Evolutionary conservation across 2,797 vertebrate genomes (phyloP).

Genomic region (Enteromius trimaculatus): DNA sequence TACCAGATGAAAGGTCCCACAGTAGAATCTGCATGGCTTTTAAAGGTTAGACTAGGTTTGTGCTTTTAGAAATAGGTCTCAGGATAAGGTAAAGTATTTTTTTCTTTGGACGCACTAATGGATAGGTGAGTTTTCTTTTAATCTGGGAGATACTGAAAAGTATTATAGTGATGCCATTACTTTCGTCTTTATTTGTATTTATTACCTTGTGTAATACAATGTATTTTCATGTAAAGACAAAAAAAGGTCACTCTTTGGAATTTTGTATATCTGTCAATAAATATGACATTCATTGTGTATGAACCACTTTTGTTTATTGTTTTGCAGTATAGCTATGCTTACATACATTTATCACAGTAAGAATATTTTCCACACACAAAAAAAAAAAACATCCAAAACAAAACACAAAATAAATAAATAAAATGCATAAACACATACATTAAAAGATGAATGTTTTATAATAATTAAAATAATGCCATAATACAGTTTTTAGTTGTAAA

Average conservation of each 20-base stretch:
- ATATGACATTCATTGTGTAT: conserved; percentile 67
- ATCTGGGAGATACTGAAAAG: conserved; percentile 50
- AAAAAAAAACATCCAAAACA: too few species aligned
- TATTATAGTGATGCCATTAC: conserved; percentile 73
- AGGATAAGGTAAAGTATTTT: conserved; percentile 19
- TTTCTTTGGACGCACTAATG: conserved; percentile 67
- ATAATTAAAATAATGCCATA: neutral
- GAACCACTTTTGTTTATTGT: conserved; percentile 12
- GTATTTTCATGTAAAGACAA: conserved; percentile 88
- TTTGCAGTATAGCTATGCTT: neutral
- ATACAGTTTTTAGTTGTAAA: neutral
- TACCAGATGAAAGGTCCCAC: conserved; percentile 73
- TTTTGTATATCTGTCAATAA: conserved; percentile 65
- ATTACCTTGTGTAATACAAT: conserved; percentile 86
- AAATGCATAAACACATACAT: too few species aligned
- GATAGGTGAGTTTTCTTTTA: conserved; percentile 54
- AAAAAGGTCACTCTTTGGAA: conserved; percentile 58
- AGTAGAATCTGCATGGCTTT: conserved; percentile 84
- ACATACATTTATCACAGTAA: neutral
- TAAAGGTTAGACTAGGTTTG: conserved; percentile 80
- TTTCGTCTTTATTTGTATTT: conserved; percentile 83
- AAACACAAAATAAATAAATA: too few species aligned
- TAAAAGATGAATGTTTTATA: neutral
- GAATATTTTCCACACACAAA: neutral
- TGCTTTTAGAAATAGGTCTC: conserved; percentile 67